phyloP scores from a whole-genome alignment of 2,113 vertebrate species.

The Istiophorus platypterus region DNA sequence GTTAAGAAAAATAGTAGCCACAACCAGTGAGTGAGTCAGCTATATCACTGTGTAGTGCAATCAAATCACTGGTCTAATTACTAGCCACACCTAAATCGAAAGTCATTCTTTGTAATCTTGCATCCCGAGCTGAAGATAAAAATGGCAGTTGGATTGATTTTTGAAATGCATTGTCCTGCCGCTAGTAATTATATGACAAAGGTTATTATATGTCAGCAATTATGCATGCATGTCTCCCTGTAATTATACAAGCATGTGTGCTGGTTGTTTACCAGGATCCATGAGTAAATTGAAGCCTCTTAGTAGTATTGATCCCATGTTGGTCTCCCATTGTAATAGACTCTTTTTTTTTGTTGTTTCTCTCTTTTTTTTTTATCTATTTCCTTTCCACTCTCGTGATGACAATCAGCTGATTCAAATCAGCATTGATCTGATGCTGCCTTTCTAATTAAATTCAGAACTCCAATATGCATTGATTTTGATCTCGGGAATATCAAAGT shows the following conservation, averaged over 20 bases:
- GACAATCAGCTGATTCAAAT: constrained; percentile 55
- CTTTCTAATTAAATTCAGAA: constrained; percentile 43
- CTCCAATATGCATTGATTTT: constrained; percentile 37
- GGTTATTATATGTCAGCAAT: not conserved
- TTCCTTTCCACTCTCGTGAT: not conserved
- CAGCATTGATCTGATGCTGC: constrained; percentile 45
- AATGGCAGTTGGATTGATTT: constrained; percentile 19
- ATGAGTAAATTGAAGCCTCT: constrained; percentile 22
- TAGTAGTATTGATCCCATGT: constrained; percentile 48
- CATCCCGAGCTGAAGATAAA: constrained; percentile 8
- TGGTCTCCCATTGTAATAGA: constrained; percentile 4
- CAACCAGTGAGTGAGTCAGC: not conserved
- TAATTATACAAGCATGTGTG: constrained; percentile 2
- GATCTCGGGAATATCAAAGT: no score
- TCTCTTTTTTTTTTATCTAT: not conserved
- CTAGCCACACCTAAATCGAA: constrained; percentile 25
- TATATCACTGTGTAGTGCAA: not conserved
- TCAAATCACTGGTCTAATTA: constrained; percentile 26
- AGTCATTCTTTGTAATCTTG: constrained; percentile 6
- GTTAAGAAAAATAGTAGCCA: constrained; percentile 11
- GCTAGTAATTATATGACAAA: not conserved
- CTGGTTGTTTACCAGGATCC: constrained; percentile 31
- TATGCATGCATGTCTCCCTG: not conserved
- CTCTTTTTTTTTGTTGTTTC: constrained; percentile 15
- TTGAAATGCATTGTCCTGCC: constrained; percentile 2